Conservation (phyloP, 2,797 vertebrate genomes). For the Takifugu ocellatus region DNA sequence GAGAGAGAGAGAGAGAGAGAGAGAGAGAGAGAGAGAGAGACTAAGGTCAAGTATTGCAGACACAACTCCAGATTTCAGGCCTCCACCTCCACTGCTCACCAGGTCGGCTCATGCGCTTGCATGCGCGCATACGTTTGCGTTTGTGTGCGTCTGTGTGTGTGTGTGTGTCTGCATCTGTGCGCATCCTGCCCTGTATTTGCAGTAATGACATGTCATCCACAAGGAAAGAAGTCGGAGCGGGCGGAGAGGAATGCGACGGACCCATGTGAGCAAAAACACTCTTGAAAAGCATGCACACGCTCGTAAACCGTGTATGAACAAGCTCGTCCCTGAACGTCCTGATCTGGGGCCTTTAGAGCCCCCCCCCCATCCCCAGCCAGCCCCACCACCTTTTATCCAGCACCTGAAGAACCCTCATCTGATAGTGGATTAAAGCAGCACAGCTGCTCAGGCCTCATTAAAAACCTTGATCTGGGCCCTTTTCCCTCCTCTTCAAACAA, state of each 20-base stretch:
- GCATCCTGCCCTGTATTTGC: conserved; percentile 67
- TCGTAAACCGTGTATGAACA: conserved; percentile 54
- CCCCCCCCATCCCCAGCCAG: background rate
- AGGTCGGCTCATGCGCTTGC: conserved; percentile 16
- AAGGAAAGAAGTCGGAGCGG: conserved; percentile 53
- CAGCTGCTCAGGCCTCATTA: conserved; percentile 12
- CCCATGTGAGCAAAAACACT: conserved; percentile 31
- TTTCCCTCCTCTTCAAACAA: background rate
- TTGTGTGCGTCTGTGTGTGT: conserved; percentile 18
- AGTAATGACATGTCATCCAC: conserved; percentile 72
- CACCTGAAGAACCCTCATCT: conserved; percentile 29
- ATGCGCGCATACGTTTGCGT: conserved; percentile 6
- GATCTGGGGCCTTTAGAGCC: conserved; percentile 26
- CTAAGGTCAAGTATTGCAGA: conserved; percentile 18
- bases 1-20: background rate
- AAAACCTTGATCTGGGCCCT: conserved; percentile 6
- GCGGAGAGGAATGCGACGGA: conserved; percentile 64
- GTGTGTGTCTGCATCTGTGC: conserved; percentile 13
- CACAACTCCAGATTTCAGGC: conserved; percentile 24
- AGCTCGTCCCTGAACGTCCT: conserved; percentile 32
- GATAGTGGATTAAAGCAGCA: conserved; percentile 6
- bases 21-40: conserved; percentile 1
- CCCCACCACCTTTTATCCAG: background rate
- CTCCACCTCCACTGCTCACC: conserved; percentile 10
- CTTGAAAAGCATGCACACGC: conserved; percentile 25